These are phyloP conservation scores for Rhombomys opimus DNA, from an alignment of 2,113 vertebrate genomes.

Conservation along the genomic window DNA sequence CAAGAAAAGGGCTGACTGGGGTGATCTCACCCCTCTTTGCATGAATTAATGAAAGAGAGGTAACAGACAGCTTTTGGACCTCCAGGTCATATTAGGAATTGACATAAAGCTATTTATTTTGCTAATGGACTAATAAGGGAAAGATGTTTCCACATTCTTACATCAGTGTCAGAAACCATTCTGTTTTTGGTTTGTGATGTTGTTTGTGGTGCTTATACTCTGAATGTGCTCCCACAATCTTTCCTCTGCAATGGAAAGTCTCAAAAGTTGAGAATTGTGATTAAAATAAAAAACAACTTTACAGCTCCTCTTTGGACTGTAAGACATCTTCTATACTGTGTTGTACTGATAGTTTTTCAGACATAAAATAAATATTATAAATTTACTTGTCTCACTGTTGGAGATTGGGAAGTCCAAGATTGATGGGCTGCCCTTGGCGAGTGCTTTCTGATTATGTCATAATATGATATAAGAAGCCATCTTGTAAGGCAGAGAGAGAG, in stretches of 20 bases:
- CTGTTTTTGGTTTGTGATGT: not conserved
- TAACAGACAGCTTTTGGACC: not conserved
- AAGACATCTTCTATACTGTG: not conserved
- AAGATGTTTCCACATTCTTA: not conserved
- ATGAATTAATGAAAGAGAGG: not conserved
- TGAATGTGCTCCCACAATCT: not conserved
- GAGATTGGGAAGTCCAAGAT: not conserved
- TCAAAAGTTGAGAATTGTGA: not conserved
- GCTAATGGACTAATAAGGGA: not conserved
- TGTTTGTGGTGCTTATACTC: not conserved
- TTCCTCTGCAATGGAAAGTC: not conserved
- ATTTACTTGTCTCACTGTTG: not conserved
- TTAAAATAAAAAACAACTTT: not conserved
- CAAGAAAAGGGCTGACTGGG: not conserved
- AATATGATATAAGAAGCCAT: not conserved
- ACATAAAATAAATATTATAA: not conserved
- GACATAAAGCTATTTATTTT: not conserved
- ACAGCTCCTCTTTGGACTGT: fast-evolving
- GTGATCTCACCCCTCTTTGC: not conserved
- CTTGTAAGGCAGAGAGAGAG: not conserved
- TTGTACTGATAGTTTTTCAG: not conserved
- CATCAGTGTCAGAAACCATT: not conserved
- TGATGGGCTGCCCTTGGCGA: too few species aligned
- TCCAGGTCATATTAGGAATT: not conserved
- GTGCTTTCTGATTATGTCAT: not conserved